Evolutionary conservation across 1,140 invertebrate genomes (phyloP).

Genomic region (Hylaeus anthracinus): DNA sequence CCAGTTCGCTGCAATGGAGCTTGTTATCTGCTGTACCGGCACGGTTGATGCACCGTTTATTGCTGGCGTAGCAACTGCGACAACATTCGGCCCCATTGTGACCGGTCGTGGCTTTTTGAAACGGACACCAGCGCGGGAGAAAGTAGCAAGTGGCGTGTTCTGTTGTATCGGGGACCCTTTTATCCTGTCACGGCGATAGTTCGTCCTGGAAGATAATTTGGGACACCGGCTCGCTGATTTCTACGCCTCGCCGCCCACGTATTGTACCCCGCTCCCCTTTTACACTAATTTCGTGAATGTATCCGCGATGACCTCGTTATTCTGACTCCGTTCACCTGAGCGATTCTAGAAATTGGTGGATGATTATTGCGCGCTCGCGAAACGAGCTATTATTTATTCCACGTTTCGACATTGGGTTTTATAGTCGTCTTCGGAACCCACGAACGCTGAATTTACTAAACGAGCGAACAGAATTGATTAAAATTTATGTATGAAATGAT

Average conservation of each 20-base stretch:
- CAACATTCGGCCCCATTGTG: conserved; percentile 36
- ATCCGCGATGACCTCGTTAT: too few species aligned
- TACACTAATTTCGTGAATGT: not conserved
- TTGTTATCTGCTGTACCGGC: conserved; percentile 61
- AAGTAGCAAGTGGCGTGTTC: not conserved
- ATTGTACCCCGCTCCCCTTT: not conserved
- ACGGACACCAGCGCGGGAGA: conserved; percentile 1
- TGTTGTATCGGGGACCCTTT: conserved; percentile 14
- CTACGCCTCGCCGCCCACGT: not conserved
- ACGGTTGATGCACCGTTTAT: conserved; percentile 61
- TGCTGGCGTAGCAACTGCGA: conserved; percentile 53
- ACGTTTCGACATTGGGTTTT: too few species aligned
- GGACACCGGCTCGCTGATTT: not conserved
- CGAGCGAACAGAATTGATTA: too few species aligned
- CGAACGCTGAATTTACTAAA: too few species aligned
- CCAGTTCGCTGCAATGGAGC: conserved; percentile 51
- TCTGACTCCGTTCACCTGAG: too few species aligned
- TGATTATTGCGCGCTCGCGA: too few species aligned
- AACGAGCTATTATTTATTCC: too few species aligned
- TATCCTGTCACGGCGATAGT: conserved; percentile 8
- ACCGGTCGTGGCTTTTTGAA: conserved; percentile 27
- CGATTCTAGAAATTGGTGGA: too few species aligned
- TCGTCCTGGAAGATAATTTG: conserved; percentile 35
- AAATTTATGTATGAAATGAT: too few species aligned
- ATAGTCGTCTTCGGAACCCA: too few species aligned